Evolutionary conservation across 2,888 invertebrate species (phyloP), one percentile per base, ranked within the genome.

Genomic region (Nasonia oneida): DNA sequence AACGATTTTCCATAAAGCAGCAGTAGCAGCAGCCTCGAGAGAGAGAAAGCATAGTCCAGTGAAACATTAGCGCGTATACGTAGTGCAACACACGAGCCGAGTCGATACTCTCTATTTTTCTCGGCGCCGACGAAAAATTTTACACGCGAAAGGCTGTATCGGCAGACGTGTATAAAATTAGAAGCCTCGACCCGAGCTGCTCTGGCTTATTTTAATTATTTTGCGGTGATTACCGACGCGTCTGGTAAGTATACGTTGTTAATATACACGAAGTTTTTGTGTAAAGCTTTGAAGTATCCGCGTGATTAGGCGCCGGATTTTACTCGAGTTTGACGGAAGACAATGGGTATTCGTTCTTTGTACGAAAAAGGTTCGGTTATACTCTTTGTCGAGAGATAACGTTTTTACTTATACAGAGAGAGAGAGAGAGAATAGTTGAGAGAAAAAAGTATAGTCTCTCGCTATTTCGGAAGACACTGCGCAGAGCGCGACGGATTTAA

Each of bases 1-100:
- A 67, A 67, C 67, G 67, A 67, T 67, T 67, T 67, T 67, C 67
- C 67, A 67, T 67, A 67, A 33, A 29, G 33, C 64, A 23, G 23
- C 29, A 37, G 37, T 37, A 37, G 37, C 4, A 29, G 29, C 37
- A 64, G 14, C 67, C 57, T 61, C 57, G 8, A n/a, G 29, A n/a
- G 57, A n/a, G 67, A 14, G 57, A n/a, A 29, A 14, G 23, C 23
- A 53, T 18, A 53, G 64, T 64, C 23, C 29, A n/a, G n/a, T 23
- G 23, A n/a, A 64, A 67, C 33, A 67, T 67, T 67, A 67, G 67
- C 67, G 29, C 23, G 3, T 29, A 29, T 67, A 67, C 33, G 23
- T 23, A 23, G 23, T 23, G 12, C 61, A 14, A 0, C 5, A 57
- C 57, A n/a, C 50, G 50, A 18, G 1, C 2, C 47, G 8, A 2